Evolutionary conservation across 2,797 vertebrate genomes (phyloP), one percentile per base, ranked within the genome.

Genomic region (Helostoma temminkii): DNA sequence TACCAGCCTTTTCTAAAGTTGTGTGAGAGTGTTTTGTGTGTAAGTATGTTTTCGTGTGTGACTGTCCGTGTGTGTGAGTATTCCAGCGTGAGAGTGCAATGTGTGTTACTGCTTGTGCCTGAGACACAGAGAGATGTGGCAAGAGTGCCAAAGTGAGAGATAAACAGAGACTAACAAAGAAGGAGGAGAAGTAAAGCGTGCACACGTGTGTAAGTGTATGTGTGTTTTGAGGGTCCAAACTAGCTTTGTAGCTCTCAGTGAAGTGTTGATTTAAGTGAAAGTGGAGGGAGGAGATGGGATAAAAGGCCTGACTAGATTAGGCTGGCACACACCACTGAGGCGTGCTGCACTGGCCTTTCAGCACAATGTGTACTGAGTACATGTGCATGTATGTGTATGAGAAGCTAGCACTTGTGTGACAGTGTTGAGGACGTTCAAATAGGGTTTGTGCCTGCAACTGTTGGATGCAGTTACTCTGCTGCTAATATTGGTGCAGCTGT

Each of bases 261-360:
- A 83, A 90, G 87, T 92, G 85, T 91, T 88, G 84, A 84, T 89
- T 89, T 89, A 89, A 90, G 90, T 90, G 81, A 80, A 89, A 91
- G 83, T 89, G 83, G 80, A 85, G 83, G 85, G 88, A 88, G 80
- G 78, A 81, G 85, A 89, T 76, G 82, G 86, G 91, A 91, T 91
- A 86, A 91, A 93, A 90, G 85, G 81, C 76, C 88, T 86, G 83
- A 83, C 82, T 87, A 89, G 89, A 88, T 91, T 91, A 86, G 77
- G 83, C 83, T 89, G 86, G 90, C 90, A 88, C 83, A 90, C 81
- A 88, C 80, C 83, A 89, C 87, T 82, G 85, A 89, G 83, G 83
- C 84, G 22, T 82, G 85, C 82, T 82, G 73, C 76, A 80, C 81
- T 80, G 79, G 84, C 79, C 82, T 89, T 87, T 84, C 76, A 77